phyloP scores from a whole-genome alignment of 2,113 vertebrate species.

The Planiliza haematocheilus region DNA sequence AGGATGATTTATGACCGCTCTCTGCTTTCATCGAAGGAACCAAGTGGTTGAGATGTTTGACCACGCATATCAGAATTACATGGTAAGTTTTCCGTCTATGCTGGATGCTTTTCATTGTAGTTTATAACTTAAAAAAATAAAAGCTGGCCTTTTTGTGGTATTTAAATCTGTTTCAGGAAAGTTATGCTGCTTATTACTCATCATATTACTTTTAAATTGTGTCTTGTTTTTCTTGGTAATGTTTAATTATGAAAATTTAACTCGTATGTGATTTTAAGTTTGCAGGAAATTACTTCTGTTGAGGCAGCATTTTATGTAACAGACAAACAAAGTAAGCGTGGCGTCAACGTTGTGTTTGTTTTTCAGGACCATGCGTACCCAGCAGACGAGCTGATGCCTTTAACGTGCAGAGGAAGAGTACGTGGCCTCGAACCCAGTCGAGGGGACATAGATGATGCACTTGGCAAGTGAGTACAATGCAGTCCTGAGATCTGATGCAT shows the following conservation, averaged over 20 bases:
- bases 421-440: conserved; percentile 96
- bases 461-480: conserved; percentile 91
- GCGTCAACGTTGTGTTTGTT: conserved; percentile 29
- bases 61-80: conserved; percentile 98
- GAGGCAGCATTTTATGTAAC: background rate
- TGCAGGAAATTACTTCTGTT: background rate
- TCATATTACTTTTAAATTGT: no score
- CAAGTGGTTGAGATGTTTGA: conserved; percentile 99
- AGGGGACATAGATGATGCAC: conserved; percentile 95
- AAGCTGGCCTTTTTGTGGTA: no score
- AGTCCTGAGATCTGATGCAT: background rate
- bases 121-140: background rate
- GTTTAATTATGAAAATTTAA: background rate
- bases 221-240: no score
- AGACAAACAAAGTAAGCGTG: background rate
- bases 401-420: conserved; percentile 95
- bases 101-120: background rate
- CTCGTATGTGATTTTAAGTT: background rate
- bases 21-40: conserved; percentile 82
- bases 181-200: no score
- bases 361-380: conserved; percentile 96
- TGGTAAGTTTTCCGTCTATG: conserved; percentile 85
- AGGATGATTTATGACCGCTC: background rate
- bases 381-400: conserved; percentile 98
- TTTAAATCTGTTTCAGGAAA: no score